phyloP scores from a whole-genome alignment of 2,797 vertebrate genomes.

The Tapera naevia region DNA sequence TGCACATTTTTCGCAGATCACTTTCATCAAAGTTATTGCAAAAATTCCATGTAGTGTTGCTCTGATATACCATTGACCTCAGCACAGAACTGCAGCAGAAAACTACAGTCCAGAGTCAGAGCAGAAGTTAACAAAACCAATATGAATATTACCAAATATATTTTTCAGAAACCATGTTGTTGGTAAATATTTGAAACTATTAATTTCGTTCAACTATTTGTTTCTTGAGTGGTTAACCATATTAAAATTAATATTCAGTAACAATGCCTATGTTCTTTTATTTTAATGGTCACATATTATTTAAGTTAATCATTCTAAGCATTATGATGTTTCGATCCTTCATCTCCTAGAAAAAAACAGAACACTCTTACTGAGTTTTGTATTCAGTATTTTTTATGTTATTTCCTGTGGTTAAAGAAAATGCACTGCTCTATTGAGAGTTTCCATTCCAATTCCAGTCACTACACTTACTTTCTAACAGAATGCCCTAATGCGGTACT shows the following conservation, averaged over 20 bases:
- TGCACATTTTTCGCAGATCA: neutral
- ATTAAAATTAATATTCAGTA: neutral
- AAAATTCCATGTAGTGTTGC: neutral
- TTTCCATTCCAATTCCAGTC: slow-evolving; percentile 38
- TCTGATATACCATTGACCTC: neutral
- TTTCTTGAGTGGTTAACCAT: neutral
- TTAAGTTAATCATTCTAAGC: neutral
- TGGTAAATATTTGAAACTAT: neutral
- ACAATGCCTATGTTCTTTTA: neutral
- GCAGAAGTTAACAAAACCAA: neutral
- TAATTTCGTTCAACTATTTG: neutral
- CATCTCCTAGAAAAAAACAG: neutral
- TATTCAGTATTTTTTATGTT: neutral
- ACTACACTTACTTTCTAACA: neutral
- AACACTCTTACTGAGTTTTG: neutral
- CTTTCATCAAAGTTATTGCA: neutral
- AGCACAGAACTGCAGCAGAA: neutral
- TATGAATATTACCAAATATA: neutral
- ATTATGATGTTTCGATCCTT: neutral
- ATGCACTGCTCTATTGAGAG: neutral
- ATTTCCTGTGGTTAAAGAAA: neutral
- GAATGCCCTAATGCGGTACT: slow-evolving; percentile 18
- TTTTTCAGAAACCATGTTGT: neutral
- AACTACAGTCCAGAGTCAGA: neutral
- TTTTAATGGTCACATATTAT: neutral